A percentile compares a stretch with the other conserved stretches of the same genome.
phyloP scores from a whole-genome alignment of 2,797 vertebrate genomes.

The Antrozous pallidus region DNA sequence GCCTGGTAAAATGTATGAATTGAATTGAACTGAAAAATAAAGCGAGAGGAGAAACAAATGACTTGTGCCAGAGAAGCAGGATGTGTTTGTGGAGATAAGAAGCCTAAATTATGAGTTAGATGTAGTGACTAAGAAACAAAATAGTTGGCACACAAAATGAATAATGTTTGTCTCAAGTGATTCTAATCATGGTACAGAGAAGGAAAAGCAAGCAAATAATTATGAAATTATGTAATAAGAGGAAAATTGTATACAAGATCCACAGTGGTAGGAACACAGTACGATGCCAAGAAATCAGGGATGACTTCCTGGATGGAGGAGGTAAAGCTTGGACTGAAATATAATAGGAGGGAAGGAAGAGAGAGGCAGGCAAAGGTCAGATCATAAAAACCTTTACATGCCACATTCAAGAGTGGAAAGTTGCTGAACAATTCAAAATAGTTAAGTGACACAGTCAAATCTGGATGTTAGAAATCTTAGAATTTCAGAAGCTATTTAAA shows the following conservation, averaged over 20 bases:
- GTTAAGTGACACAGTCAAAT: not conserved
- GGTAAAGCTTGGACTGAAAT: not conserved
- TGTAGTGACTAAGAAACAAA: not conserved
- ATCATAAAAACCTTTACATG: not conserved
- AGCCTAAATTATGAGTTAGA: not conserved
- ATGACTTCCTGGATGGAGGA: not conserved
- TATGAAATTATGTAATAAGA: not conserved
- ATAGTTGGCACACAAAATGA: not conserved
- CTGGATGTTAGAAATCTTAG: not conserved
- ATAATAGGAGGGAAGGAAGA: not conserved
- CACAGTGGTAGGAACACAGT: not conserved
- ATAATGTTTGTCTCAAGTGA: not conserved
- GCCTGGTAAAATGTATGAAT: not conserved
- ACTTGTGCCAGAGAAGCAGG: not conserved
- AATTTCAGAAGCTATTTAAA: conserved; percentile 7
- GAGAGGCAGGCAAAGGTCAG: not conserved
- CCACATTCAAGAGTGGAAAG: not conserved
- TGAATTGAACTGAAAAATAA: conserved; percentile 22
- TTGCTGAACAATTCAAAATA: not conserved
- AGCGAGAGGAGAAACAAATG: not conserved
- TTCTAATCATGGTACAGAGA: not conserved
- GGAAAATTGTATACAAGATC: not conserved
- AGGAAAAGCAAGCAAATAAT: not conserved
- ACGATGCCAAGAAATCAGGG: not conserved
- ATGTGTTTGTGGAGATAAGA: not conserved